phyloP scores from a whole-genome alignment of 2,113 vertebrate species.

The Bagarius yarrelli region DNA sequence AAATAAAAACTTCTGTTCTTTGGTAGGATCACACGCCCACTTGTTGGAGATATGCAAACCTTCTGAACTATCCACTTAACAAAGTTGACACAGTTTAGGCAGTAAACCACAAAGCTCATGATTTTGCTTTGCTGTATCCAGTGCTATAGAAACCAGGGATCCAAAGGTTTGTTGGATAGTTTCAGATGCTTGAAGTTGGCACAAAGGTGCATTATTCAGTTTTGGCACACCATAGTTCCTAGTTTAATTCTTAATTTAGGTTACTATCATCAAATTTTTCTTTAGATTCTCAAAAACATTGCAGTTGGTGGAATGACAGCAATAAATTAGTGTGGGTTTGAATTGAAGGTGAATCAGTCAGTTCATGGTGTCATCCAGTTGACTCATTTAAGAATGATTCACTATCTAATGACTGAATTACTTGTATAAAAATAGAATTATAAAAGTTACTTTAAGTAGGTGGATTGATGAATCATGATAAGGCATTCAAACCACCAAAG shows the following conservation, averaged over 20 bases:
- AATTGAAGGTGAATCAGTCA: neutral
- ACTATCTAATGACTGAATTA: too few species aligned
- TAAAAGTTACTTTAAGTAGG: neutral
- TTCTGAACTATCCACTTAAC: neutral
- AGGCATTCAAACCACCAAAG: slow-evolving; percentile 23
- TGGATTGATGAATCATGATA: slow-evolving; percentile 12
- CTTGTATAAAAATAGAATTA: neutral
- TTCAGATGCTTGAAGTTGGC: neutral
- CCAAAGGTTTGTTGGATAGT: slow-evolving; percentile 27
- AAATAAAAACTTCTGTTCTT: neutral
- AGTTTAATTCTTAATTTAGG: neutral
- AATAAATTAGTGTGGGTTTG: neutral
- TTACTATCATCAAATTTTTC: too few species aligned
- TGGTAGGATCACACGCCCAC: slow-evolving; percentile 9
- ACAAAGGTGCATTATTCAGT: too few species aligned
- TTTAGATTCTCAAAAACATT: neutral
- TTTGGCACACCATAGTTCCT: neutral
- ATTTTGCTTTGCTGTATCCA: neutral
- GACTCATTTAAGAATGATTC: neutral
- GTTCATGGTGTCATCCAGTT: neutral
- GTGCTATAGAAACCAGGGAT: neutral
- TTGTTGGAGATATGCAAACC: neutral
- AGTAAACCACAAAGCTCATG: neutral
- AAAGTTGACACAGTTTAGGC: neutral
- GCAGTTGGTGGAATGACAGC: neutral